Percentiles rank a stretch among this genome's conserved stretches.
Evolutionary conservation across 2,797 vertebrate genomes (phyloP).

Genomic region (Gymnoscopelus microlampas): DNA sequence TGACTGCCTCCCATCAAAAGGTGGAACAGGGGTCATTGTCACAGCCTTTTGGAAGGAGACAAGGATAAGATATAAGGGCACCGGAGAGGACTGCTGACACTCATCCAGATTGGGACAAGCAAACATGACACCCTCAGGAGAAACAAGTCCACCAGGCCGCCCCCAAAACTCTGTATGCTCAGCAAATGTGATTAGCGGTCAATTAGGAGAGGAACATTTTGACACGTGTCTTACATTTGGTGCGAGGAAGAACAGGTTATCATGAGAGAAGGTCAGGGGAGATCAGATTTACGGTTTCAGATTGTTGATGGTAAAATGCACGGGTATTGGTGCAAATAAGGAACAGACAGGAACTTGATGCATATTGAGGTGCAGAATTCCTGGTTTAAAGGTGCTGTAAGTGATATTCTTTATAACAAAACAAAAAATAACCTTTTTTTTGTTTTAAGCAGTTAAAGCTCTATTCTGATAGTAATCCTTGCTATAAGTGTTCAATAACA

Average conservation of each 20-base stretch:
- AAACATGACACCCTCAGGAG: conserved; percentile 69
- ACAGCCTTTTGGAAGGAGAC: background rate
- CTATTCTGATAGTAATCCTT: too few species aligned
- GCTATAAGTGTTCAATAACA: too few species aligned
- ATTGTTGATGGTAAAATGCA: conserved; percentile 37
- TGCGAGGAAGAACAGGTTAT: conserved; percentile 63
- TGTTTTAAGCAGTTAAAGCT: too few species aligned
- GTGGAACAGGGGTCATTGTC: conserved; percentile 4
- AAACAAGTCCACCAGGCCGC: conserved; percentile 46
- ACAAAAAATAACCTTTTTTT: too few species aligned
- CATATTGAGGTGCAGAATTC: background rate
- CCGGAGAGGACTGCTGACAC: conserved; percentile 29
- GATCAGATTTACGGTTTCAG: conserved; percentile 28
- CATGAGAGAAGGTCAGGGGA: conserved; percentile 21
- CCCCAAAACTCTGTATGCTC: conserved; percentile 70
- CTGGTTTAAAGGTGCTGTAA: background rate
- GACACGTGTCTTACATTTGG: conserved; percentile 79
- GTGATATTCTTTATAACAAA: too few species aligned
- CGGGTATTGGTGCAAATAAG: conserved; percentile 9
- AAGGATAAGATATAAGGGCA: conserved; percentile 10
- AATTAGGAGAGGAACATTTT: conserved; percentile 73
- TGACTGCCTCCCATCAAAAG: conserved; percentile 21
- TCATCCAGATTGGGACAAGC: conserved; percentile 25
- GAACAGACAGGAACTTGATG: background rate
- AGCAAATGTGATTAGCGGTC: conserved; percentile 77